phyloP scores from a whole-genome alignment of 2,888 invertebrate genomes.

The Aromia moschata region DNA sequence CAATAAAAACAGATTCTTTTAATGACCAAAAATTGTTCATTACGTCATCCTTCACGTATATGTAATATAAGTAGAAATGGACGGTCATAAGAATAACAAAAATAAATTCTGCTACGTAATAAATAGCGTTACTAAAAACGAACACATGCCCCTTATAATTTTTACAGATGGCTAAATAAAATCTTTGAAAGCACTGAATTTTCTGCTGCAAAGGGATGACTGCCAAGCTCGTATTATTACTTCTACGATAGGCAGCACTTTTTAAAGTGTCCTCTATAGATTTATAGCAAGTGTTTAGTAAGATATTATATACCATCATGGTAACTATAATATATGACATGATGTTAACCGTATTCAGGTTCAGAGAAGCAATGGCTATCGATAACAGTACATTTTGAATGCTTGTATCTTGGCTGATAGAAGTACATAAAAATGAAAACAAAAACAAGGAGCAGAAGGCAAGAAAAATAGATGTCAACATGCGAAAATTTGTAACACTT shows the following conservation, averaged over 20 bases:
- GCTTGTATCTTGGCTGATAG: not conserved
- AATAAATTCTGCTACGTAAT: not conserved
- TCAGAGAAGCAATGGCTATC: not conserved
- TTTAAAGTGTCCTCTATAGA: not conserved
- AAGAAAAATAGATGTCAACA: not conserved
- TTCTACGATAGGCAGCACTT: not conserved
- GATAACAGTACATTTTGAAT: not conserved
- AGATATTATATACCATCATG: not conserved
- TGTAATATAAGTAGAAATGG: slow-evolving; percentile 1
- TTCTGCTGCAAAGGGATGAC: not conserved
- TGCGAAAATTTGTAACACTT: not conserved
- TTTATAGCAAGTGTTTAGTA: not conserved
- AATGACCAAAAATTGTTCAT: not conserved
- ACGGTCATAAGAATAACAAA: not conserved
- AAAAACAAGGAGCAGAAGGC: not conserved
- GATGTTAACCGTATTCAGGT: not conserved
- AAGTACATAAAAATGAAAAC: not conserved
- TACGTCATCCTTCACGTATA: not conserved
- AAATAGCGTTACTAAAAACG: not conserved
- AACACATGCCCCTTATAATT: slow-evolving; percentile 20
- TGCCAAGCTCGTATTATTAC: not conserved
- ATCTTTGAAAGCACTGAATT: slow-evolving; percentile 13
- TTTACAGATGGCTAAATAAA: slow-evolving; percentile 8
- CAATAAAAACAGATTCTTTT: not conserved
- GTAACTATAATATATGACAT: not conserved